Percentiles rank a stretch among this genome's conserved stretches.
These are phyloP conservation scores for Rhyacophila brunnea DNA, from an alignment of 1,140 invertebrate genomes.

Conservation along the genomic window DNA sequence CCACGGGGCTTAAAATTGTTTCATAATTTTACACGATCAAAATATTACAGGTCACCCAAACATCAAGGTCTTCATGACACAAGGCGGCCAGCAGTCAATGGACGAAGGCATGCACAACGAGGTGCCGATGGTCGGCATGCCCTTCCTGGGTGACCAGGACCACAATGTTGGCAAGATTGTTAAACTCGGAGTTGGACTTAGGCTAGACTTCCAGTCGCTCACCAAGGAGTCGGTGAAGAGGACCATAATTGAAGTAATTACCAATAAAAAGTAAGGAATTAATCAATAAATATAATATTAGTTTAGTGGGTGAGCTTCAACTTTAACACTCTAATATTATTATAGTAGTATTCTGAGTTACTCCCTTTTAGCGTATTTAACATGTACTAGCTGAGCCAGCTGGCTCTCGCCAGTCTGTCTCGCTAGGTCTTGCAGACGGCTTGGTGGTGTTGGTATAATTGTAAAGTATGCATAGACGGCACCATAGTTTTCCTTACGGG, in stretches of 20 bases:
- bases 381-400: no score
- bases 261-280: slow-evolving; percentile 22
- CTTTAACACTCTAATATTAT: no score
- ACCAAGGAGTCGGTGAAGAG: slow-evolving; percentile 37
- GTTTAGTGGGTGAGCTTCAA: no score
- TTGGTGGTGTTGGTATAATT: no score
- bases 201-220: slow-evolving; percentile 37
- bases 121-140: slow-evolving; percentile 54
- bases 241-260: slow-evolving; percentile 36
- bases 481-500: no score
- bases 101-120: slow-evolving; percentile 55
- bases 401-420: no score
- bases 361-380: no score
- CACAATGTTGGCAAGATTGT: slow-evolving; percentile 37
- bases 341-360: no score
- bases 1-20: not conserved
- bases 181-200: slow-evolving; percentile 37
- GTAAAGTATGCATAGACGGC: no score
- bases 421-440: no score
- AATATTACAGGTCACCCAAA: slow-evolving; percentile 51
- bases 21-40: not conserved
- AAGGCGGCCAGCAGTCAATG: slow-evolving; percentile 58
- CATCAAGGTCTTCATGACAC: slow-evolving; percentile 56
- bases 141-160: slow-evolving; percentile 40
- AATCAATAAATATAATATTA: no score